Conservation (phyloP, 1,140 invertebrate genomes). For the Heterodera schachtii region DNA sequence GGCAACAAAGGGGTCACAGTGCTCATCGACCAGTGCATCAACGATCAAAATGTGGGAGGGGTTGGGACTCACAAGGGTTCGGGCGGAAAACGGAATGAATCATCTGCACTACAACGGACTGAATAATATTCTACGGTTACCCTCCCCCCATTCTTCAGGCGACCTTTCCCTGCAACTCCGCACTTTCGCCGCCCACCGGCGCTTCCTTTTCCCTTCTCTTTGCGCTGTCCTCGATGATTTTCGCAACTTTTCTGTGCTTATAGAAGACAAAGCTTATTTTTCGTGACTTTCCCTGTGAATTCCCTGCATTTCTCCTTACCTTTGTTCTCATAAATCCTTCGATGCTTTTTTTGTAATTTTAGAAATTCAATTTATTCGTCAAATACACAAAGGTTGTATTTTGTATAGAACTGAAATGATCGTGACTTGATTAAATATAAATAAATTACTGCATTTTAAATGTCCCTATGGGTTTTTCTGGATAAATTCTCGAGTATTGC, state of each 20-base stretch:
- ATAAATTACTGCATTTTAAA: not conserved
- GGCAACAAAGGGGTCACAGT: conserved; percentile 48
- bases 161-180: not conserved
- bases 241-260: not conserved
- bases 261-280: not conserved
- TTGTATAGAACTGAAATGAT: no score
- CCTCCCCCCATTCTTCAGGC: not conserved
- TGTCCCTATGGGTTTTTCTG: not conserved
- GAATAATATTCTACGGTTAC: no score
- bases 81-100: no score
- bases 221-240: not conserved
- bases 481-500: not conserved
- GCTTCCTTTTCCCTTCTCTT: not conserved
- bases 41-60: conserved; percentile 24
- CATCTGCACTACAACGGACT: no score
- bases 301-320: no score
- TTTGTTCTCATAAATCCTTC: no score
- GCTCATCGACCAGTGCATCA: conserved; percentile 53
- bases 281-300: no score
- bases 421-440: no score
- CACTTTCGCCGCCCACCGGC: not conserved
- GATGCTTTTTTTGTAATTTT: no score
- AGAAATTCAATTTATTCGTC: no score
- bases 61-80: no score
- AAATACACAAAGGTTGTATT: no score